Percentiles rank a stretch among this genome's conserved stretches.
These are phyloP conservation scores for Oryzias melastigma DNA, from an alignment of 2,113 vertebrate genomes.

Conservation along the genomic window DNA sequence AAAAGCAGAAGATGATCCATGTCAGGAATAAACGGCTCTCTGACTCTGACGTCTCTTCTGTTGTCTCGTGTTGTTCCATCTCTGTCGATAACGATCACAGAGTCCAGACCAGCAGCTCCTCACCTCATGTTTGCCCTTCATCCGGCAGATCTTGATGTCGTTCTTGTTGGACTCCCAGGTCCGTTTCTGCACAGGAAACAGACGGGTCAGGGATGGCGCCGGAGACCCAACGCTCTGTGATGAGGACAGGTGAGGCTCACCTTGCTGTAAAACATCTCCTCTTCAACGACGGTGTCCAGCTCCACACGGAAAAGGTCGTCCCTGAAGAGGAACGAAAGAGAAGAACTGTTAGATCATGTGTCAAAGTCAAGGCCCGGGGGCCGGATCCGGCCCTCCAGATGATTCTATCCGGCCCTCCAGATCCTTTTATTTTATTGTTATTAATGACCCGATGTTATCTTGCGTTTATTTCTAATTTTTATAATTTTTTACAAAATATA, in stretches of 20 bases:
- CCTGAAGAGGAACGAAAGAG: conserved; percentile 65
- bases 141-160: conserved; percentile 92
- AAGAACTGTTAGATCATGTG: conserved; percentile 11
- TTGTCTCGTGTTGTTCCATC: background rate
- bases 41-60: background rate
- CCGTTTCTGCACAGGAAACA: conserved; percentile 80
- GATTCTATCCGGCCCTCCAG: too few species aligned
- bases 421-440: too few species aligned
- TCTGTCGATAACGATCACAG: background rate
- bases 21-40: background rate
- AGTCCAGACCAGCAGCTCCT: background rate
- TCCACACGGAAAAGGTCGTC: conserved; percentile 91
- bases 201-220: conserved; percentile 2
- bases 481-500: too few species aligned
- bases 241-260: conserved; percentile 67
- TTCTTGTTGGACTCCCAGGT: conserved; percentile 93
- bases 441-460: too few species aligned
- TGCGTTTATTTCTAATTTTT: too few species aligned
- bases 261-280: conserved; percentile 91
- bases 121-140: conserved; percentile 97
- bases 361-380: too few species aligned
- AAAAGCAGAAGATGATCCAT: background rate
- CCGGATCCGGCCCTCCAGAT: too few species aligned
- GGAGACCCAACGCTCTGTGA: too few species aligned
- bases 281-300: conserved; percentile 81